Conservation (phyloP, 2,113 vertebrate species). For the Pseudorectes ferrugineus region DNA sequence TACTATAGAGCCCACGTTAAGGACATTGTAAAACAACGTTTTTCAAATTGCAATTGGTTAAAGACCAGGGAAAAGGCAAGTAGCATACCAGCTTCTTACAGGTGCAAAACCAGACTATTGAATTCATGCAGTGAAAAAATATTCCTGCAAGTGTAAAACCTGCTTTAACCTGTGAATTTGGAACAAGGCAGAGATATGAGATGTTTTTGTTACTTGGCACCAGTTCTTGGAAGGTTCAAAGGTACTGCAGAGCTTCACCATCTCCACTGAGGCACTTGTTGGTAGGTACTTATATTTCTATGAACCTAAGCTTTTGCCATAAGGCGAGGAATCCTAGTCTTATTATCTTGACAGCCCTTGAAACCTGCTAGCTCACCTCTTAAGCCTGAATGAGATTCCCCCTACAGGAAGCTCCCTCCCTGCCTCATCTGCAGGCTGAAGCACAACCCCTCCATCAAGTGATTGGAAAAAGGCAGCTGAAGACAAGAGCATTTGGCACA, state of each 20-base stretch:
- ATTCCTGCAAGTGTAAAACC: background rate
- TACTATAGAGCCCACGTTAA: background rate
- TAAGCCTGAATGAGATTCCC: background rate
- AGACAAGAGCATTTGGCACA: background rate
- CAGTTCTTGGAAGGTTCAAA: background rate
- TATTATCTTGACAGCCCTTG: background rate
- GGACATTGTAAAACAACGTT: background rate
- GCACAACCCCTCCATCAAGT: background rate
- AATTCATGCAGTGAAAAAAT: background rate
- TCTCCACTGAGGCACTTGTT: background rate
- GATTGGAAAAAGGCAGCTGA: background rate
- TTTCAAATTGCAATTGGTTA: background rate
- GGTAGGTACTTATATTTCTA: background rate
- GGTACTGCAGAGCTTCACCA: background rate
- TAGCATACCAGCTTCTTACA: background rate
- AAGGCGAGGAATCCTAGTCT: background rate
- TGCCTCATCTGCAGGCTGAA: background rate
- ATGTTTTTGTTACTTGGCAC: background rate
- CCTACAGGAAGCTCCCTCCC: background rate
- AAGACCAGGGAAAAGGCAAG: background rate
- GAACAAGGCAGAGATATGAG: background rate
- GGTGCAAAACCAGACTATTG: background rate
- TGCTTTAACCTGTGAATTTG: background rate
- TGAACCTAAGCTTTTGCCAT: background rate
- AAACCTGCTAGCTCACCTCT: background rate